phyloP scores from a whole-genome alignment of 92 coral and sea anemone genomes.

The Pocillopora grandis region DNA sequence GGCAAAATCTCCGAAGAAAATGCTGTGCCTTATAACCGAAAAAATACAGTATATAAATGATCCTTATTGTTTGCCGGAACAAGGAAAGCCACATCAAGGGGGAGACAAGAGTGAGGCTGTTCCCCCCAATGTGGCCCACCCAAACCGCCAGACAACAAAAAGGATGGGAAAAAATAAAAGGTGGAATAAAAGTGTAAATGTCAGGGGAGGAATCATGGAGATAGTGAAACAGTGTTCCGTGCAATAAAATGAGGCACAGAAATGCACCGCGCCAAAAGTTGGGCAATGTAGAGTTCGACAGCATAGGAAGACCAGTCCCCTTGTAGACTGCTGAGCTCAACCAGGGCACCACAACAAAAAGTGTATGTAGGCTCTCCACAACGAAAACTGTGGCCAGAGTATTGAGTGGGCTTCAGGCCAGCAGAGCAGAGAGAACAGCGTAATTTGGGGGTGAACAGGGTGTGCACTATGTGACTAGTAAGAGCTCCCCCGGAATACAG shows the following conservation, averaged over 20 bases:
- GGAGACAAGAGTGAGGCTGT: too few relatives aligned
- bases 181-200: neutral
- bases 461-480: neutral
- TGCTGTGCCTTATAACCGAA: too few relatives aligned
- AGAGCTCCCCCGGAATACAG: neutral
- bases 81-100: too few relatives aligned
- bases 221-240: neutral
- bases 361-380: slow-evolving; percentile 43
- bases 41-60: too few relatives aligned
- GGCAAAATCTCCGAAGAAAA: too few relatives aligned
- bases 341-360: slow-evolving; percentile 12
- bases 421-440: neutral
- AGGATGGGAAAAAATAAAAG: neutral
- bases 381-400: slow-evolving; percentile 30
- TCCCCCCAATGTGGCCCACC: neutral
- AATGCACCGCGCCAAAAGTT: slow-evolving; percentile 9
- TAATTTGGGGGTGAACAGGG: neutral
- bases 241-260: slow-evolving; percentile 22
- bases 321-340: slow-evolving; percentile 31
- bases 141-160: neutral
- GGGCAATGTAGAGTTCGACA: slow-evolving; percentile 15
- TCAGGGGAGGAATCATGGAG: neutral
- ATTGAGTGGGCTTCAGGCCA: slow-evolving; percentile 25
- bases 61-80: too few relatives aligned
- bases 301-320: slow-evolving; percentile 41